Evolutionary conservation across 1,140 invertebrate species (phyloP).

Genomic region (Ips nitidus): DNA sequence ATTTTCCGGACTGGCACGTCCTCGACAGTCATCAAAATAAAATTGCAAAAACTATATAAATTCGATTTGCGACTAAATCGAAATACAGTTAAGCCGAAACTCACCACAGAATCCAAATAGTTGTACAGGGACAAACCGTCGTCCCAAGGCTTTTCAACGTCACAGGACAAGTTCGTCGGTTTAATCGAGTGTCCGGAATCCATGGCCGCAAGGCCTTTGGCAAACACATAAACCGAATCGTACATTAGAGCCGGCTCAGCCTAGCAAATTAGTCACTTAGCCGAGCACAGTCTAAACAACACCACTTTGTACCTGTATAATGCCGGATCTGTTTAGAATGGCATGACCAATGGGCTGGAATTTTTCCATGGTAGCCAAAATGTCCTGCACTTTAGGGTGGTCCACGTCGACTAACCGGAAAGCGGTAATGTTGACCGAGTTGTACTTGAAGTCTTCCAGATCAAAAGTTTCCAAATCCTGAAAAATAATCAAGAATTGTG

Average conservation of each 20-base stretch:
- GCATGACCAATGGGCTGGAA: slow-evolving; percentile 81
- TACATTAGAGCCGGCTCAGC: slow-evolving; percentile 89
- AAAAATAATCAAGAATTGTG: slow-evolving; percentile 33
- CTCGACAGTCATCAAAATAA: background rate
- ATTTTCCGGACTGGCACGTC: slow-evolving; percentile 15
- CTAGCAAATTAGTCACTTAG: slow-evolving; percentile 57
- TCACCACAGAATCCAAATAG: slow-evolving; percentile 83
- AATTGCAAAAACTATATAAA: background rate
- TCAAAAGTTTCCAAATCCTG: slow-evolving; percentile 90
- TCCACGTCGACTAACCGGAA: slow-evolving; percentile 84
- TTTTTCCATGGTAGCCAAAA: slow-evolving; percentile 83
- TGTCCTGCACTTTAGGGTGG: slow-evolving; percentile 71
- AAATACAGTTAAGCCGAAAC: slow-evolving; percentile 13
- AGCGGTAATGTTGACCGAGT: slow-evolving; percentile 90
- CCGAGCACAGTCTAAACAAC: background rate
- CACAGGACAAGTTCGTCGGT: slow-evolving; percentile 79
- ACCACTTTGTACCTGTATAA: slow-evolving; percentile 64
- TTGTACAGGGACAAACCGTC: slow-evolving; percentile 87
- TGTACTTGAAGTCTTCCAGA: slow-evolving; percentile 92
- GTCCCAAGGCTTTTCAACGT: slow-evolving; percentile 78
- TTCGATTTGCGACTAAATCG: background rate
- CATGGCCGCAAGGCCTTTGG: slow-evolving; percentile 73
- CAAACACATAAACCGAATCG: slow-evolving; percentile 88
- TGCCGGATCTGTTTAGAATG: slow-evolving; percentile 72
- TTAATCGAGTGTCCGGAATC: slow-evolving; percentile 68